These are phyloP conservation scores for Trachelus troglodyta DNA, from an alignment of 2,888 invertebrate genomes.

Conservation along the genomic window DNA sequence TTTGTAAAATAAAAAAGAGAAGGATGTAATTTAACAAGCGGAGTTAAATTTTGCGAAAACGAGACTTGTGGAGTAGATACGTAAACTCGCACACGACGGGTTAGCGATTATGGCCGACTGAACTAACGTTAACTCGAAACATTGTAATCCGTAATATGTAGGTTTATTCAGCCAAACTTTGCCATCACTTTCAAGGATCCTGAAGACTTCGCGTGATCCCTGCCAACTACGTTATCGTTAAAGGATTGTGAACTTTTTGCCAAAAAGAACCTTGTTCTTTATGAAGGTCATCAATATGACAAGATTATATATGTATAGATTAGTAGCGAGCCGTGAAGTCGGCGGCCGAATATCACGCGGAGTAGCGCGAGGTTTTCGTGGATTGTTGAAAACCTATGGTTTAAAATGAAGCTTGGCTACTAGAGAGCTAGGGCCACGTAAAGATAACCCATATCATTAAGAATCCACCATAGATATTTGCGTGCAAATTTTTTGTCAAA, in stretches of 20 bases:
- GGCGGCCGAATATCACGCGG: neutral
- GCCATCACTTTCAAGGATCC: constrained; percentile 11
- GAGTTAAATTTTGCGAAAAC: constrained; percentile 28
- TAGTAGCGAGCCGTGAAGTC: neutral
- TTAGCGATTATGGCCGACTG: constrained; percentile 29
- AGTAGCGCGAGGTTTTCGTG: constrained; percentile 18
- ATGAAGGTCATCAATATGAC: neutral
- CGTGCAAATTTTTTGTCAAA: neutral
- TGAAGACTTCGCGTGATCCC: neutral
- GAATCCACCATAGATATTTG: constrained; percentile 28
- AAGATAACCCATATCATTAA: constrained; percentile 56
- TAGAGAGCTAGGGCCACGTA: constrained; percentile 39
- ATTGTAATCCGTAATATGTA: constrained; percentile 44
- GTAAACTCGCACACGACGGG: neutral
- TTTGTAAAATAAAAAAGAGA: constrained; percentile 31
- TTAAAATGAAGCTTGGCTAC: constrained; percentile 29
- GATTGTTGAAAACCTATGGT: constrained; percentile 25
- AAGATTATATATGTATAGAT: neutral
- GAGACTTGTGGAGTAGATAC: constrained; percentile 14
- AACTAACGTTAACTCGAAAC: constrained; percentile 42
- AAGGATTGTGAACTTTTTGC: neutral
- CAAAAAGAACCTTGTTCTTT: neutral
- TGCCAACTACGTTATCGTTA: neutral
- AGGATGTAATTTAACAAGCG: constrained; percentile 27
- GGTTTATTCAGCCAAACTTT: constrained; percentile 40